Base-by-base conservation (phyloP, 1,140 invertebrate genomes). In the Cephus cinctus region DNA sequence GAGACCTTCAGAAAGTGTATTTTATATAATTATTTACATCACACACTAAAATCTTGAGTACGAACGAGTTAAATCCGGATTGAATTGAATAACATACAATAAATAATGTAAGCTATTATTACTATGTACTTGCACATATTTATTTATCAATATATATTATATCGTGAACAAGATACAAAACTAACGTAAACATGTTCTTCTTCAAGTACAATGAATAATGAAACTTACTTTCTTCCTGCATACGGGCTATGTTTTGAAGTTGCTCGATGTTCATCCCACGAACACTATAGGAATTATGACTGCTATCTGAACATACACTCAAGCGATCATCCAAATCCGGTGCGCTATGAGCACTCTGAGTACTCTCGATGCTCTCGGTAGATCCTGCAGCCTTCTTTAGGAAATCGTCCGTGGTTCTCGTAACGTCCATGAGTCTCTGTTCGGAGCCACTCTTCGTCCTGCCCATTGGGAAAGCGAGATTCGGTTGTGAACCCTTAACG, bases 331-430 rank as follows among this genome's bases (percentile, higher is more conserved):
- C 34, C 9, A 67, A 40, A 22, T 67, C 75, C 2, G 73, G 73
- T 4, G 70, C 73, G 40, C 73, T 74, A 27, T 71, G 71, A 6
- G 67, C 64, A 32, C 71, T 75, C 9, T 68, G 67, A 0, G 64
- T 73, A 36, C 75, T 77, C 16, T 71, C 71, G 20, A 76, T 75
- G 36, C 73, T 76, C 25, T 76, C 75, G 5, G 69, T 75, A 6
- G 75, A 77, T 5, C 70, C 67, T 21, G 59, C 52, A 21, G 57
- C 43, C 5, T 43, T 53, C 3, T 48, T 43, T 25, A 54, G 54
- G 16, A 59, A 59, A 21, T 44, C 63, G 19, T 45, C 48, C 1
- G 52, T 40, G 4, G 49, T 56, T 20, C 54, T 46, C 0, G 57
- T 63, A 0, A 53, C 27, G 16, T 63, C 61, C 16, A 59, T 42